phyloP scores from a whole-genome alignment of 2,888 invertebrate species.

The Scelioninae gen. 2 region DNA sequence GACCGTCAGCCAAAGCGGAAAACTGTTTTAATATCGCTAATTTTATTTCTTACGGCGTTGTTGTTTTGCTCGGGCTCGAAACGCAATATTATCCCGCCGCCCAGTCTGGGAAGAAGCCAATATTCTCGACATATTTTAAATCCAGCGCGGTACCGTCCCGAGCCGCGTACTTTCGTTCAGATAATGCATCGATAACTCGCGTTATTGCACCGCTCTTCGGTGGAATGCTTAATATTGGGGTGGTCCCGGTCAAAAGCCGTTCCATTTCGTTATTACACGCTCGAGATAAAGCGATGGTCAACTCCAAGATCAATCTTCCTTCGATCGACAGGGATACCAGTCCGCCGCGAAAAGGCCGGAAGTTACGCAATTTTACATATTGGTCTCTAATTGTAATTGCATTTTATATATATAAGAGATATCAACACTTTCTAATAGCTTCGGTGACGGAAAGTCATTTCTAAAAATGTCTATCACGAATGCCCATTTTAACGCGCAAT shows the following conservation, averaged over 20 bases:
- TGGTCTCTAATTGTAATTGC: conserved; percentile 25
- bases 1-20: too few species aligned
- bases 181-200: conserved; percentile 70
- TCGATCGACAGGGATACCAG: conserved; percentile 25
- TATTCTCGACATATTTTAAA: conserved; percentile 68
- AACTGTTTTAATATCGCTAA: too few species aligned
- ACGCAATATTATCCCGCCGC: conserved; percentile 28
- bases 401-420: too few species aligned
- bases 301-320: conserved; percentile 64
- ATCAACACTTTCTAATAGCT: too few species aligned
- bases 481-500: neutral
- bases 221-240: conserved; percentile 73
- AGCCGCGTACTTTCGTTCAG: conserved; percentile 66
- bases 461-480: too few species aligned
- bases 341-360: conserved; percentile 44
- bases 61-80: too few species aligned
- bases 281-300: conserved; percentile 66
- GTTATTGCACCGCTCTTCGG: conserved; percentile 70
- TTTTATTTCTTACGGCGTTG: too few species aligned
- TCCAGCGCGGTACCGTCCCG: conserved; percentile 53
- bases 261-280: conserved; percentile 65
- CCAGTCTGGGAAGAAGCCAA: conserved; percentile 45
- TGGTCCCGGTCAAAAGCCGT: conserved; percentile 66
- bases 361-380: conserved; percentile 33
- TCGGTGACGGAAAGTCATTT: too few species aligned